Conservation (phyloP, 2,888 invertebrate species). For the Oxyscelio sp. region DNA sequence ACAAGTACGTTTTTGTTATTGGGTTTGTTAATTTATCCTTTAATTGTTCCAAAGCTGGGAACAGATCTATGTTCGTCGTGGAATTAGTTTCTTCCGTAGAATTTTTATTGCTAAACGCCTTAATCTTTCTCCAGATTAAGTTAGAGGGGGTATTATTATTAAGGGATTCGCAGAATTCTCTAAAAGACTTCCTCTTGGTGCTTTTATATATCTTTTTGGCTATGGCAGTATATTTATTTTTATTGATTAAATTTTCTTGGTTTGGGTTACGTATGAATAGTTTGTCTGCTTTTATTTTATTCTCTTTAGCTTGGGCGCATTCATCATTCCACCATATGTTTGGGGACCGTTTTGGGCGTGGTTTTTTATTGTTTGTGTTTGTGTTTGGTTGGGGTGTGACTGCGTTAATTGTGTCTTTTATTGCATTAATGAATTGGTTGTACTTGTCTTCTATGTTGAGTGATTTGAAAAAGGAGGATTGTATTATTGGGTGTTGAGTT, state of each 20-base stretch:
- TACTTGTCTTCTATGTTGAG: neutral
- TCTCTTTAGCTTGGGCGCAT: neutral
- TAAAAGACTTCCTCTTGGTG: too few species aligned
- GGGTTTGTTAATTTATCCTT: too few species aligned
- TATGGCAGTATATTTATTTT: conserved; percentile 2
- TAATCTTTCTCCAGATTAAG: conserved; percentile 8
- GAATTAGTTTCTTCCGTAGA: neutral
- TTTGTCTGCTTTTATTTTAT: conserved; percentile 1
- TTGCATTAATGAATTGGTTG: neutral
- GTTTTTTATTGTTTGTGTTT: too few species aligned
- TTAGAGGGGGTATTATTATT: too few species aligned
- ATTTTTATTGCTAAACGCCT: conserved; percentile 14
- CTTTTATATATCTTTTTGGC: conserved; percentile 4
- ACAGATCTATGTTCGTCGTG: too few species aligned
- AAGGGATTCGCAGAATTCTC: neutral
- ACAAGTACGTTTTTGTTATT: too few species aligned
- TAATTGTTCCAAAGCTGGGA: too few species aligned
- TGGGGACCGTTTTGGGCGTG: neutral
- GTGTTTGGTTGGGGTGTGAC: neutral
- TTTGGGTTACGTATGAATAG: neutral
- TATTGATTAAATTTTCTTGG: neutral
- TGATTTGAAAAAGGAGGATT: neutral
- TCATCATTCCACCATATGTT: conserved; percentile 2
- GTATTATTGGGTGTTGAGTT: neutral
- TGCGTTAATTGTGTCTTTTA: neutral